Evolutionary conservation across 2,888 invertebrate genomes (phyloP).

Genomic region (Meiosimyza decipiens): DNA sequence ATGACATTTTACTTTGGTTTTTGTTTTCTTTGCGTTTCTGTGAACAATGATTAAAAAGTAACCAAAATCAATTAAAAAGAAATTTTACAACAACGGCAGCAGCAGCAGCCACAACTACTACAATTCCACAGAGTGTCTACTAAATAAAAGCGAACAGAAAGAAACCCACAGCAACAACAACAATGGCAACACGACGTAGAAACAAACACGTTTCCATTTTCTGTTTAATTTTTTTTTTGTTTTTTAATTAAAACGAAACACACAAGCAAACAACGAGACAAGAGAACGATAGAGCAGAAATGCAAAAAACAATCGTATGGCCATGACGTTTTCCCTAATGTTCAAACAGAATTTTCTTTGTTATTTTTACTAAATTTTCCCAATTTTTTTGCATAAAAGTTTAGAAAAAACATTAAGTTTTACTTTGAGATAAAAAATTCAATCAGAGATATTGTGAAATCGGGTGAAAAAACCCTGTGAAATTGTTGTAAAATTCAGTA

Average conservation of each 20-base stretch:
- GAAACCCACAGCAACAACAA: not conserved
- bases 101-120: not conserved
- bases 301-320: slow-evolving; percentile 31
- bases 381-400: slow-evolving; percentile 38
- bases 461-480: slow-evolving; percentile 42
- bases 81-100: slow-evolving; percentile 20
- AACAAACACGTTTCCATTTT: slow-evolving; percentile 36
- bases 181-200: slow-evolving; percentile 2
- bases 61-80: slow-evolving; percentile 21
- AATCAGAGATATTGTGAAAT: slow-evolving; percentile 3
- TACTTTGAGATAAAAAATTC: slow-evolving; percentile 28
- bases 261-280: slow-evolving; percentile 30
- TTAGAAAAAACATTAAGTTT: slow-evolving; percentile 29
- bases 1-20: not conserved
- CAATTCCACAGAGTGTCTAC: not conserved
- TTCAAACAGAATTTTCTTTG: slow-evolving; percentile 34
- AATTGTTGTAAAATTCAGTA: slow-evolving; percentile 42
- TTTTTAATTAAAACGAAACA: slow-evolving; percentile 27
- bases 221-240: slow-evolving; percentile 17
- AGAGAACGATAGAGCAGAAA: slow-evolving; percentile 33
- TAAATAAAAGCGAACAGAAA: not conserved
- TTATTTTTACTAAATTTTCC: not conserved
- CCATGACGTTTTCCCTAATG: slow-evolving; percentile 28
- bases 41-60: not conserved
- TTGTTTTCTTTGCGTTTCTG: not conserved